Evolutionary conservation across 37 sponge, comb jelly and placozoan genomes (phyloP).

Genomic region (Chondrilla cf. caribensis): DNA sequence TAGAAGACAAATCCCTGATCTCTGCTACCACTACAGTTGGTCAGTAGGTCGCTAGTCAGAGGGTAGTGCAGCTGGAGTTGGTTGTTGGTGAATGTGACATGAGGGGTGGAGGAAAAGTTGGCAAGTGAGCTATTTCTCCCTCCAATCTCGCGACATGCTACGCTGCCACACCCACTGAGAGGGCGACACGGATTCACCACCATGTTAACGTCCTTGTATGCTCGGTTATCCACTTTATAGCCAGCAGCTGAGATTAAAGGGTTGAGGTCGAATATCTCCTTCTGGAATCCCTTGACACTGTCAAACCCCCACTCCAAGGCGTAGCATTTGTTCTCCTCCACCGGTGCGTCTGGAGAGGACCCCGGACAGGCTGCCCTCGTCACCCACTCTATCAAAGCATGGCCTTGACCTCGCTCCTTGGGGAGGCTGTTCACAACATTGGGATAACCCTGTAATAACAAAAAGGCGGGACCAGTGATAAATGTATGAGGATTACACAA

Average conservation of each 20-base stretch:
- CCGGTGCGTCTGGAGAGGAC: neutral
- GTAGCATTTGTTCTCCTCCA: constrained; percentile 65
- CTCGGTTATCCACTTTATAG: constrained; percentile 28
- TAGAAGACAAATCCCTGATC: neutral
- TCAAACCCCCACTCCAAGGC: constrained; percentile 20
- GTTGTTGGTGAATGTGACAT: neutral
- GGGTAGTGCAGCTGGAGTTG: constrained; percentile 31
- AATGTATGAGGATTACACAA: too few relatives aligned
- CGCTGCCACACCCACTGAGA: neutral
- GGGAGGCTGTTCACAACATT: constrained; percentile 48
- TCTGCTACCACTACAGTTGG: neutral
- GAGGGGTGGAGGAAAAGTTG: neutral
- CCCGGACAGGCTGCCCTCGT: constrained; percentile 65
- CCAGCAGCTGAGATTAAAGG: constrained; percentile 39
- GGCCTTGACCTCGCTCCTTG: constrained; percentile 3
- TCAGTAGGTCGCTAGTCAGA: neutral
- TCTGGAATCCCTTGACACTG: constrained; percentile 37
- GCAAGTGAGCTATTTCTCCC: neutral
- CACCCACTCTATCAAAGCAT: constrained; percentile 47
- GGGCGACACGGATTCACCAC: constrained; percentile 51
- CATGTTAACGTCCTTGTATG: constrained; percentile 13
- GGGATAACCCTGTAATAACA: constrained; percentile 49
- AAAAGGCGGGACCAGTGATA: neutral
- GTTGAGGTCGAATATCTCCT: constrained; percentile 48
- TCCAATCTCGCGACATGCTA: neutral